These are phyloP conservation scores for Cyphomyrmex costatus DNA, from an alignment of 1,140 invertebrate species.

Conservation along the genomic window DNA sequence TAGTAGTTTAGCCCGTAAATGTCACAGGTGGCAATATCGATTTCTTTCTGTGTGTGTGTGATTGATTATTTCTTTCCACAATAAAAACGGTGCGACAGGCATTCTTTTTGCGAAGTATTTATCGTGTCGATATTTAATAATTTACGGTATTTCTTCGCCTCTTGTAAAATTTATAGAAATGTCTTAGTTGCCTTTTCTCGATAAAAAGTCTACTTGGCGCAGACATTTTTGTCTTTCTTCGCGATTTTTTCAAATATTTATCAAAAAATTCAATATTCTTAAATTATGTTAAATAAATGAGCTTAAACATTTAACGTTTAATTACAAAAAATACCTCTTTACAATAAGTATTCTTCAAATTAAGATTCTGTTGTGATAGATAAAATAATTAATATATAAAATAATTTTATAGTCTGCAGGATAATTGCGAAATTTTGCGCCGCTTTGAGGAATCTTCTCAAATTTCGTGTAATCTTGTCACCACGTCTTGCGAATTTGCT, in stretches of 20 bases:
- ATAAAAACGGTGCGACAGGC: not conserved
- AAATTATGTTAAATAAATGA: too few relatives aligned
- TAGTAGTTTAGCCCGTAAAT: conserved; percentile 19
- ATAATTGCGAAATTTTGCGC: conserved; percentile 16
- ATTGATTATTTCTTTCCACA: conserved; percentile 29
- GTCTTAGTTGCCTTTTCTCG: not conserved
- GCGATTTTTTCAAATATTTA: not conserved
- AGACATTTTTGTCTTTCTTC: not conserved
- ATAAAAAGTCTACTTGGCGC: not conserved
- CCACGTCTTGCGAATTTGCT: conserved; percentile 40
- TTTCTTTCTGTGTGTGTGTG: too few relatives aligned
- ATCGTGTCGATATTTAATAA: not conserved
- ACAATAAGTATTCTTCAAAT: not conserved
- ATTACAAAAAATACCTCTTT: not conserved
- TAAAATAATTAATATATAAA: too few relatives aligned
- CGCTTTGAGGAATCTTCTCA: conserved; percentile 13
- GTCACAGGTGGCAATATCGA: conserved; percentile 15
- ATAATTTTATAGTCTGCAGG: not conserved
- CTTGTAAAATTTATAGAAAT: not conserved
- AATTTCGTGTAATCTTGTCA: conserved; percentile 44
- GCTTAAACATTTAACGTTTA: not conserved
- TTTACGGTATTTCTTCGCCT: not conserved
- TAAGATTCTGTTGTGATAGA: conserved; percentile 12
- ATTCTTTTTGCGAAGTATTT: conserved; percentile 4
- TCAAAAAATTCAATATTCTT: conserved; percentile 5